Evolutionary conservation across 2,797 vertebrate genomes (phyloP), one percentile per base, ranked within the genome.

Genomic region (Myripristis jacobus): DNA sequence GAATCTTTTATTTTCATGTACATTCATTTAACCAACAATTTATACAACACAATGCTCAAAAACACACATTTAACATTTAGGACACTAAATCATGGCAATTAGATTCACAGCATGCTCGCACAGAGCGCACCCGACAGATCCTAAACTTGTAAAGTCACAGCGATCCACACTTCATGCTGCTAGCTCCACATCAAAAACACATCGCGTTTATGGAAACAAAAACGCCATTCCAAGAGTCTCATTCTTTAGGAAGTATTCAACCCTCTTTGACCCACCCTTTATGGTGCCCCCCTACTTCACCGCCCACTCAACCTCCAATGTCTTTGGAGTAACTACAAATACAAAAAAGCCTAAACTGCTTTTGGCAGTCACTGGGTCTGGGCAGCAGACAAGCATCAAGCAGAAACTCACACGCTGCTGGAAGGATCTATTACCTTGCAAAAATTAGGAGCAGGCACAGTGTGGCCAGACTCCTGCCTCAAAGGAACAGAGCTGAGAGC

Each of bases 401-500:
- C 89, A 57, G 66, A 62, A 77, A 75, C 75, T 68, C 71, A 81
- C 80, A 75, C 34, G 11, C 75, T 77, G 77, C 87, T 80, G 73
- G 77, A 90, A 79, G 92, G 91, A 94, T 95, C 92, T 93, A 93
- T 94, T 94, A 92, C 93, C 80, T 64, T 79, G 76, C 83, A 90
- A 80, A 89, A 87, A 87, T 83, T 83, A 73, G 86, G 67, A 82
- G 83, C 83, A 82, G 82, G 76, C 87, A 87, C 85, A 90, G 87
- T 64, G 88, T 84, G 86, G 81, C 70, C 86, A 89, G 82, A 86
- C 71, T 86, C 75, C 85, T 80, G 75, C 77, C 74, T 92, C 88
- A 85, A 76, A 91, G 85, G 81, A 87, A 75, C 84, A 75, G 76
- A 80, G 83, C 80, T 77, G 82, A 87, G 75, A 88, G 80, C 62